A percentile compares a stretch with the other conserved stretches of the same genome.
Evolutionary conservation across 2,797 vertebrate species (phyloP).

Genomic region (Erithacus rubecula): DNA sequence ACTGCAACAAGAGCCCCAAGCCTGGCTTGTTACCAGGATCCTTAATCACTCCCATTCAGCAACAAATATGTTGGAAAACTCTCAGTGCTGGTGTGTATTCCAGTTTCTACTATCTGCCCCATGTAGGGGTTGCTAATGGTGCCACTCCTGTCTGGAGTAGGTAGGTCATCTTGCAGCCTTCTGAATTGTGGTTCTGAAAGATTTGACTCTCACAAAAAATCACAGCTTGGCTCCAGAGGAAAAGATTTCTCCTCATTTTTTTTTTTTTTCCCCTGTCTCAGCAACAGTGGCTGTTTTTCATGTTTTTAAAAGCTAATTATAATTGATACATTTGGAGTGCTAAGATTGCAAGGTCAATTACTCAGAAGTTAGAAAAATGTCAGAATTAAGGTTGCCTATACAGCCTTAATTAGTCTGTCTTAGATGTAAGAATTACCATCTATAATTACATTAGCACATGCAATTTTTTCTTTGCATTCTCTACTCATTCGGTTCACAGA

Average conservation of each 20-base stretch:
- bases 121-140: not conserved
- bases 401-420: constrained; percentile 50
- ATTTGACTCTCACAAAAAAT: not conserved
- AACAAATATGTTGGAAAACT: not conserved
- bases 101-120: not conserved
- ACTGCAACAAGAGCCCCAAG: not conserved
- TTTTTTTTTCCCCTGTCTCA: not conserved
- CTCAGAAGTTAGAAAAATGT: constrained; percentile 57
- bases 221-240: not conserved
- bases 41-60: not conserved
- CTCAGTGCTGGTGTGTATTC: not conserved
- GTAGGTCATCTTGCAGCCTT: not conserved
- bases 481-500: not conserved
- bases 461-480: not conserved
- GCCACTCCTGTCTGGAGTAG: not conserved
- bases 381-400: constrained; percentile 49
- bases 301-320: constrained; percentile 49
- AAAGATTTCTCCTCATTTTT: not conserved
- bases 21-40: not conserved
- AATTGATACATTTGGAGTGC: constrained; percentile 35
- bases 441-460: constrained; percentile 41
- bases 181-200: not conserved
- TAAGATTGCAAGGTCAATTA: constrained; percentile 57
- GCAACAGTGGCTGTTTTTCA: not conserved
- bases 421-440: constrained; percentile 50